Evolutionary conservation across 2,888 invertebrate species (phyloP), one percentile per base, ranked within the genome.

Genomic region (Eledone cirrhosa): DNA sequence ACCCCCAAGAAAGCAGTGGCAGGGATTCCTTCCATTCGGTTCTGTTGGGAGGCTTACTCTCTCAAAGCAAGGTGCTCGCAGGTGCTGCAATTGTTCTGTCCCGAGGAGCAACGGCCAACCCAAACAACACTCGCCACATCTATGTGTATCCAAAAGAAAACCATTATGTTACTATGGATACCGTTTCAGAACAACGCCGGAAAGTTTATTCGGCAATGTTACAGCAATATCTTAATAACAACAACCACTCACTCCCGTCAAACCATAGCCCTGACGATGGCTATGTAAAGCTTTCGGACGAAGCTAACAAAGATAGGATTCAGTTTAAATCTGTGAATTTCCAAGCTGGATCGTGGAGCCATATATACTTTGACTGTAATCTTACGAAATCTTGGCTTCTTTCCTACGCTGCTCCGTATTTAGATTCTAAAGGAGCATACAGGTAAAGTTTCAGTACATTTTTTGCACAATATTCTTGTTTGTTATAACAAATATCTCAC

Each of bases 281-380:
- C 41, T 72, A 72, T n/a, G 13, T n/a, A 72, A 72, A 72, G 41
- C 31, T 72, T 31, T 72, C 72, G 72, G 72, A 72, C 41, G 41
- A 31, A 24, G n/a, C 33, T 31, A 31, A 41, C 41, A n/a, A 27
- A n/a, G 31, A 72, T 29, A 72, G 72, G 72, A 72, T 72, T 72
- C 31, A 72, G 41, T 72, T 72, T 72, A 72, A 72, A 72, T 31
- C 72, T 33, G 72, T 72, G 72, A 72, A 72, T 72, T 72, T 72
- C n/a, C 31, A 72, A 31, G 33, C 72, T 72, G 72, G 72, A 72
- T 72, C 72, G 13, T 72, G 72, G 72, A 72, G 72, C 41, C 31
- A 72, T 72, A 72, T 72, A n/a, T 72, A 72, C 22, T 72, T 72
- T 22, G 72, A 72, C 72, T 72, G 72, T 29, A 72, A 72, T 72